Percentiles rank a stretch among this genome's conserved stretches.
Conservation (phyloP, 2,113 vertebrate species). For the Anhinga anhinga region DNA sequence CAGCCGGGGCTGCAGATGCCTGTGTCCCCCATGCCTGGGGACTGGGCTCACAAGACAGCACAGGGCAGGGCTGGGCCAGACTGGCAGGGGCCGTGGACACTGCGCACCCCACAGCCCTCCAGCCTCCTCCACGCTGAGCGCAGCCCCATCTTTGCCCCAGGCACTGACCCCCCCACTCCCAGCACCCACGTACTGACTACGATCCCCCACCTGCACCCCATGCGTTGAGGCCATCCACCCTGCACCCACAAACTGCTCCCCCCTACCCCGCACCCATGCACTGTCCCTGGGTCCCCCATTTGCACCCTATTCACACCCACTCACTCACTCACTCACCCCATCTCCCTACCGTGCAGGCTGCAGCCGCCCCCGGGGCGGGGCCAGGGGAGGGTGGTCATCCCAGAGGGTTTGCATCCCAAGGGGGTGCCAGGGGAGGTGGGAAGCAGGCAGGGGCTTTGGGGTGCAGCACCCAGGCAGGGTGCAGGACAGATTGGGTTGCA, state of each 20-base stretch:
- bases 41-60: not conserved
- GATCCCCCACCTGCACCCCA: no score
- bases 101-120: accelerated
- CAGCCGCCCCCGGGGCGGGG: accelerated
- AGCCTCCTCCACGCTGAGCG: not conserved
- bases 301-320: no score
- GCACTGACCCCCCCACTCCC: no score
- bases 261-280: accelerated
- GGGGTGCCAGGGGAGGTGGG: accelerated
- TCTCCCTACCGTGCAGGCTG: not conserved
- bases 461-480: not conserved
- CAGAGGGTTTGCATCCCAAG: not conserved
- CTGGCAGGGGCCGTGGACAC: not conserved
- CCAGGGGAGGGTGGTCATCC: accelerated
- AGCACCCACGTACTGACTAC: not conserved
- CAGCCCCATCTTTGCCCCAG: no score
- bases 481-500: no score
- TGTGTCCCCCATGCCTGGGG: accelerated
- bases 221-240: not conserved
- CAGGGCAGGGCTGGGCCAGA: not conserved
- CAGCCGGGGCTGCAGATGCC: not conserved
- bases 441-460: not conserved
- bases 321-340: accelerated
- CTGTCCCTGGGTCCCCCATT: not conserved
- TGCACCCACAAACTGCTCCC: no score